These are phyloP conservation scores for Pristionchus arcanus DNA, from an alignment of 2,888 invertebrate species.

Conservation along the genomic window DNA sequence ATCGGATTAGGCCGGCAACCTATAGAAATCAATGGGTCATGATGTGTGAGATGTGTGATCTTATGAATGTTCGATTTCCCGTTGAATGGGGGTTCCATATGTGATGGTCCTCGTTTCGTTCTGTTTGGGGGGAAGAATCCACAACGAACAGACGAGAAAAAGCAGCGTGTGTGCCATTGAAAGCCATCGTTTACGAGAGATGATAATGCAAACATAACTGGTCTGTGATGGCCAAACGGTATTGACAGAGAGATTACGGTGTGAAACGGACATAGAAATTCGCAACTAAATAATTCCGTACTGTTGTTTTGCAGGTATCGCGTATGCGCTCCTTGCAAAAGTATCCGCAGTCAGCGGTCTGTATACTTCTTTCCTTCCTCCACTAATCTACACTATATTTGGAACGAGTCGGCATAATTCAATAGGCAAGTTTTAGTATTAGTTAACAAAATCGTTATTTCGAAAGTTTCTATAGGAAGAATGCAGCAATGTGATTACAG, in stretches of 20 bases:
- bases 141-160: neutral
- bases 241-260: neutral
- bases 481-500: no score
- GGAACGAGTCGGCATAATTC: slow-evolving; percentile 92
- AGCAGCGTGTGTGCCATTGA: neutral
- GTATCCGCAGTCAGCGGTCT: slow-evolving; percentile 82
- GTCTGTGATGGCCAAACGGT: neutral
- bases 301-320: slow-evolving; percentile 80
- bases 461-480: neutral
- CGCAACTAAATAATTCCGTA: neutral
- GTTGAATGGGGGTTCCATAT: neutral
- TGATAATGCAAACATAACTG: slow-evolving; percentile 9
- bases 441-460: neutral
- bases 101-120: neutral
- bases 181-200: neutral
- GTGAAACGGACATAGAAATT: neutral
- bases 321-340: slow-evolving; percentile 81
- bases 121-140: neutral
- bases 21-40: neutral
- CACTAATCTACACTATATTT: slow-evolving; percentile 89
- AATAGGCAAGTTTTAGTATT: slow-evolving; percentile 83
- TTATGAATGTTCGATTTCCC: neutral
- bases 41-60: neutral
- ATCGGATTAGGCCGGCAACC: neutral
- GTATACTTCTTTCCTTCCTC: slow-evolving; percentile 94